Evolutionary conservation across 1,140 invertebrate genomes (phyloP).

Genomic region (Euglossa dilemma): DNA sequence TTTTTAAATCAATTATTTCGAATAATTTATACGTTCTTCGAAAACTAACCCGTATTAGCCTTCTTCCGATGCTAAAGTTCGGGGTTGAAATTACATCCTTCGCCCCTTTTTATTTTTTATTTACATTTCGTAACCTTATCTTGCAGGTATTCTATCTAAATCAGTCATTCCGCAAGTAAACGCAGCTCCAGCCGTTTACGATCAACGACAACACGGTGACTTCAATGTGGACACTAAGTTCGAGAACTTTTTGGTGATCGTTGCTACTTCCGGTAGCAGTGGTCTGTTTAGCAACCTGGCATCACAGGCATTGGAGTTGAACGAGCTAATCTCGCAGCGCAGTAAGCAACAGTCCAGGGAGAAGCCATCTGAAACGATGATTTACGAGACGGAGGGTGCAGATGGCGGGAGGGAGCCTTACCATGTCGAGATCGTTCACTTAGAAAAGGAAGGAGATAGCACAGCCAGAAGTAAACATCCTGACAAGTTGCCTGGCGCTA

Average conservation of each 20-base stretch:
- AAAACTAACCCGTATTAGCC: no score
- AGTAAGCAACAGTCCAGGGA: not conserved
- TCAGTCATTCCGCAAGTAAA: not conserved
- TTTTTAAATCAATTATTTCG: not conserved
- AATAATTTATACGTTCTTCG: not conserved
- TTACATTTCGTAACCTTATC: not conserved
- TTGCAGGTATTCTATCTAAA: not conserved
- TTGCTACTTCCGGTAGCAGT: slow-evolving; percentile 57
- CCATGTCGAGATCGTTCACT: slow-evolving; percentile 42
- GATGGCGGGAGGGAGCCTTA: slow-evolving; percentile 23
- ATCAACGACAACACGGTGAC: slow-evolving; percentile 81
- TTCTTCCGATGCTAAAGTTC: no score
- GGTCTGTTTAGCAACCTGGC: slow-evolving; percentile 49
- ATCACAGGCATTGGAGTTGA: slow-evolving; percentile 49
- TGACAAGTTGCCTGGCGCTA: not conserved
- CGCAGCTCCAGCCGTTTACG: slow-evolving; percentile 72
- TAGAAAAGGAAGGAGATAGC: slow-evolving; percentile 51
- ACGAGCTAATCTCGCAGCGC: slow-evolving; percentile 14
- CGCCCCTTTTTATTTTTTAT: no score
- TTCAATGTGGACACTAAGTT: slow-evolving; percentile 79
- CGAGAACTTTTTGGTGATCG: slow-evolving; percentile 78
- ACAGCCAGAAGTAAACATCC: slow-evolving; percentile 16
- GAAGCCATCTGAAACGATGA: slow-evolving; percentile 24
- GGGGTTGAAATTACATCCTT: not conserved
- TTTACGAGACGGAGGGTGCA: slow-evolving; percentile 9